A percentile compares a stretch with the other conserved stretches of the same genome.
These are phyloP conservation scores for Chrysina gloriosa DNA, from an alignment of 2,888 invertebrate species.

Conservation along the genomic window DNA sequence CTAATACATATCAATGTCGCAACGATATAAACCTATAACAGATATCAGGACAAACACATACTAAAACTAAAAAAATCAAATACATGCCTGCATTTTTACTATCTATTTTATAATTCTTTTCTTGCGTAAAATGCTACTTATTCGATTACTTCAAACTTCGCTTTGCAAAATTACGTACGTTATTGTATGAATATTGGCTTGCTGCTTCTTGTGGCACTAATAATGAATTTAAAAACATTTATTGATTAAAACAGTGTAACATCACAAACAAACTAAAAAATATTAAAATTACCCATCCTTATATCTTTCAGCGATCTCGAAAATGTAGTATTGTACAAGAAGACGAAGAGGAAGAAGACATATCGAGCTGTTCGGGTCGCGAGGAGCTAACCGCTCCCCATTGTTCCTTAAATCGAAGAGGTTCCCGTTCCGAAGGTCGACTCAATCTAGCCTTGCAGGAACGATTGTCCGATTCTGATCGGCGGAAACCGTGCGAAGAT, in stretches of 20 bases:
- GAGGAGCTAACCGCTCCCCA: conserved; percentile 68
- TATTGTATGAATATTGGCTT: conserved; percentile 17
- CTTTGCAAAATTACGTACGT: conserved; percentile 1
- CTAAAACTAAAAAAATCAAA: too few relatives aligned
- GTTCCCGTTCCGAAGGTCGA: conserved; percentile 84
- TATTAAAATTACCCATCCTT: neutral
- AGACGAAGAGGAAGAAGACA: conserved; percentile 91
- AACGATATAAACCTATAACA: too few relatives aligned
- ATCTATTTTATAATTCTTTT: too few relatives aligned
- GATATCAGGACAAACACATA: too few relatives aligned
- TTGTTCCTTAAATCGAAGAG: conserved; percentile 72
- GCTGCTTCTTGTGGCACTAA: conserved; percentile 17
- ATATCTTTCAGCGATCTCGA: conserved; percentile 72
- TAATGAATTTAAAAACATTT: neutral
- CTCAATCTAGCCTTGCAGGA: conserved; percentile 78
- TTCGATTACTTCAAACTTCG: too few relatives aligned
- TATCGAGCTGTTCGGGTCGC: conserved; percentile 69
- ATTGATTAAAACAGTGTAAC: too few relatives aligned
- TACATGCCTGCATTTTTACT: neutral
- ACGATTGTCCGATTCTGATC: conserved; percentile 69
- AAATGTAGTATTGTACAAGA: conserved; percentile 94
- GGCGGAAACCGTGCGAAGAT: conserved; percentile 62
- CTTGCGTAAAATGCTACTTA: too few relatives aligned
- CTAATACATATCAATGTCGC: too few relatives aligned
- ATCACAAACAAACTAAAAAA: too few relatives aligned